Conservation (phyloP, 1,140 invertebrate genomes). For the Vanessa tameamea region DNA sequence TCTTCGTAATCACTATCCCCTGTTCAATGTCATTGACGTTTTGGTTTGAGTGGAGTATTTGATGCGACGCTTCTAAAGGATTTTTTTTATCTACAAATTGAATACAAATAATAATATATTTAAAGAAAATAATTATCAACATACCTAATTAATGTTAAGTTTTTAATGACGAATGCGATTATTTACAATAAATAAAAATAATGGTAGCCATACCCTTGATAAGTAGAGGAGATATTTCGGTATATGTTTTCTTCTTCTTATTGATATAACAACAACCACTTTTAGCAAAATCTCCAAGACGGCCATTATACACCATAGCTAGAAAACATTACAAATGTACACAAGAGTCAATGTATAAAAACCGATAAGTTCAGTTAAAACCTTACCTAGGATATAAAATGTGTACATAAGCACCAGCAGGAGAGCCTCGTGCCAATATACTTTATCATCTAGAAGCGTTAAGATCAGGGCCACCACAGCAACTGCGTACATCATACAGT, state of each 20-base stretch:
- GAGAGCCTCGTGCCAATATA: constrained; percentile 91
- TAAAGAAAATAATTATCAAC: neutral
- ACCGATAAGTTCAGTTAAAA: neutral
- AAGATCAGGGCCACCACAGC: constrained; percentile 90
- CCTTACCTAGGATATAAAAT: constrained; percentile 85
- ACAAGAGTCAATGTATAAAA: neutral
- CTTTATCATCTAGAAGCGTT: constrained; percentile 88
- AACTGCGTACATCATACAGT: constrained; percentile 91
- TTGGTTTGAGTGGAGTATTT: constrained; percentile 36
- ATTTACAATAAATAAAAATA: neutral
- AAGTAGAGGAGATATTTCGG: constrained; percentile 65
- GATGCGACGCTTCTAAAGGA: constrained; percentile 37
- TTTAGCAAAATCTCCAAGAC: constrained; percentile 52
- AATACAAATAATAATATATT: no score
- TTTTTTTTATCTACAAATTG: constrained; percentile 40
- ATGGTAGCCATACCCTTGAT: constrained; percentile 48
- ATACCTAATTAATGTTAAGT: neutral
- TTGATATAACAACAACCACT: constrained; percentile 60
- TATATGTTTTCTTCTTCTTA: constrained; percentile 60
- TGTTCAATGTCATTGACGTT: constrained; percentile 48
- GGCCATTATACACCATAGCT: constrained; percentile 71
- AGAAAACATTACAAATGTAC: constrained; percentile 31
- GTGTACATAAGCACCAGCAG: constrained; percentile 87
- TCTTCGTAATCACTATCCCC: constrained; percentile 45
- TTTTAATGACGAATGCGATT: neutral